Evolutionary conservation across 1,140 invertebrate species (phyloP).

Genomic region (Drosophila biarmipes): DNA sequence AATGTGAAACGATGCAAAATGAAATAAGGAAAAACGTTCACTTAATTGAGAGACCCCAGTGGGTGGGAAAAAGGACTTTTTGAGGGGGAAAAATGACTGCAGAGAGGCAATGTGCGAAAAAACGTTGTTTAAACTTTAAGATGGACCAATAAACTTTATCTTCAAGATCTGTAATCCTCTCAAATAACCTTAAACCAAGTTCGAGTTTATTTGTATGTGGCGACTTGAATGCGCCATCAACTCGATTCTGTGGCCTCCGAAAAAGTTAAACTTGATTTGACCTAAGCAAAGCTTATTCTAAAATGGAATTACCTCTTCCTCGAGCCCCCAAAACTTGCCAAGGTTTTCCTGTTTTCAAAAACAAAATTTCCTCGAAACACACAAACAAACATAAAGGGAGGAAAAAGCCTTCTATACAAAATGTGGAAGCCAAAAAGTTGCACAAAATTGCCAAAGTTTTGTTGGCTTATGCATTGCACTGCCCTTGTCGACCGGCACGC

Average conservation of each 20-base stretch:
- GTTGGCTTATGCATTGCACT: slow-evolving; percentile 54
- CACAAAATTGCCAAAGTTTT: slow-evolving; percentile 73
- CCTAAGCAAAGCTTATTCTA: slow-evolving; percentile 32
- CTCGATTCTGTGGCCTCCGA: slow-evolving; percentile 6
- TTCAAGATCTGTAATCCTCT: neutral
- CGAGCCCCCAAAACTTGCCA: slow-evolving; percentile 22
- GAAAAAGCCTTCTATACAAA: slow-evolving; percentile 50
- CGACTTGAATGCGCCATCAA: slow-evolving; percentile 3
- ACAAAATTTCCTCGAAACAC: slow-evolving; percentile 54
- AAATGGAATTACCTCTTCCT: slow-evolving; percentile 36
- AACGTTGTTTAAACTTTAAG: no score
- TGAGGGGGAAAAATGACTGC: neutral
- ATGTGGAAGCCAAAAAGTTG: slow-evolving; percentile 68
- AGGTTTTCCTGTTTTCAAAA: slow-evolving; percentile 48
- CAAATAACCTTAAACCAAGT: neutral
- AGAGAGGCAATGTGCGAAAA: neutral
- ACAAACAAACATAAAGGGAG: slow-evolving; percentile 33
- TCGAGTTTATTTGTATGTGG: neutral
- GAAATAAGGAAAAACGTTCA: neutral
- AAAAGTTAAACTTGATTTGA: slow-evolving; percentile 36
- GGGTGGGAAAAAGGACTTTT: neutral
- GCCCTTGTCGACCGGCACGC: slow-evolving; percentile 17
- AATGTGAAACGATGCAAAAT: slow-evolving; percentile 13
- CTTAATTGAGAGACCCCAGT: slow-evolving; percentile 16
- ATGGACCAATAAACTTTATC: no score